These are phyloP conservation scores for Pandion haliaetus DNA, from an alignment of 2,113 vertebrate species.

Conservation along the genomic window DNA sequence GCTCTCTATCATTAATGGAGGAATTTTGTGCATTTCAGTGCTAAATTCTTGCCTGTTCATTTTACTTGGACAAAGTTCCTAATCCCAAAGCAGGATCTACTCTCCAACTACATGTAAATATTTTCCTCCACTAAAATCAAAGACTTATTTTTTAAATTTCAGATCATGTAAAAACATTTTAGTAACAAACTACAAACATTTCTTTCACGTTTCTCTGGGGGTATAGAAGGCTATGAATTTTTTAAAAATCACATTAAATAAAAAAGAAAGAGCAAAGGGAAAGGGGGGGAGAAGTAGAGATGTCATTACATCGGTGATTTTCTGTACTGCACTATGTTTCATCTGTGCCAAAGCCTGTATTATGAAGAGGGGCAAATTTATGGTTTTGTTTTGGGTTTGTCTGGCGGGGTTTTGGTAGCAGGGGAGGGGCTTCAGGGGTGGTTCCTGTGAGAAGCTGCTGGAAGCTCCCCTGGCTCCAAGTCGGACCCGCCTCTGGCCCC, in stretches of 20 bases:
- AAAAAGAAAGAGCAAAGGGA: not conserved
- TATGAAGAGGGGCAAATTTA: not conserved
- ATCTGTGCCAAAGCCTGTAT: not conserved
- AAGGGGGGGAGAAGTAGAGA: not conserved
- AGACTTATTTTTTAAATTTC: not conserved
- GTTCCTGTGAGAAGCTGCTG: too few species aligned
- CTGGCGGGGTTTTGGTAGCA: too few species aligned
- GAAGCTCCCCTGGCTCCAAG: too few species aligned
- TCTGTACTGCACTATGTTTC: not conserved
- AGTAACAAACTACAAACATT: not conserved
- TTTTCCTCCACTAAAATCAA: not conserved
- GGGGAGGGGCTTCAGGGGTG: fast-evolving
- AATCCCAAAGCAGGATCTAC: not conserved
- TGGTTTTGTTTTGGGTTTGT: not conserved
- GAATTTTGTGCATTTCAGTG: not conserved
- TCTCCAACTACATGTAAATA: not conserved
- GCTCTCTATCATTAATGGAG: not conserved
- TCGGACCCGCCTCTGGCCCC: too few species aligned
- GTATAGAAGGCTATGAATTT: not conserved
- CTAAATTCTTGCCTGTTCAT: not conserved
- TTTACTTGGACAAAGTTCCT: not conserved
- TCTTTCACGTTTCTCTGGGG: not conserved
- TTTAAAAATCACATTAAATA: not conserved
- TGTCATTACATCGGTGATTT: not conserved
- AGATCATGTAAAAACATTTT: not conserved